Evolutionary conservation across 2,797 vertebrate genomes (phyloP), one percentile per base, ranked within the genome.

Genomic region (Centroberyx gerrardi): DNA sequence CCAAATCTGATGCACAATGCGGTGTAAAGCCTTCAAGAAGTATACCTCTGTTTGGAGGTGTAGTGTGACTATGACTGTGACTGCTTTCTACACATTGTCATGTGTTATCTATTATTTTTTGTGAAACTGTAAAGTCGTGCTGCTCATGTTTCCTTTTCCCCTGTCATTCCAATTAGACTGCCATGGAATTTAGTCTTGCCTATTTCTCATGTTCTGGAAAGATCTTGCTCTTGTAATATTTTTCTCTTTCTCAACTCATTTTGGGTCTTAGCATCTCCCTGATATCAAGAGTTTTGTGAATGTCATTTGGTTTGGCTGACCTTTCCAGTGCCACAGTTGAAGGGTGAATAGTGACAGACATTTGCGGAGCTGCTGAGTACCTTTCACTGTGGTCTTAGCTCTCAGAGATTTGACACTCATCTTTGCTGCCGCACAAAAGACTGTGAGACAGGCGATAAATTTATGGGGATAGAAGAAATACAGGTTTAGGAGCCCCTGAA

Each of bases 401-500:
- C 70, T 90, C 77, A 83, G 80, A 87, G 81, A 90, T 85, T 88
- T 90, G 87, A 90, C 91, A 86, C 81, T 90, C 87, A 72, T 92
- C 91, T 85, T 71, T 74, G 60, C 83, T 33, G 62, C 74, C 1
- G 66, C 84, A 86, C 88, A 92, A 93, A 93, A 81, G 85, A 86
- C 77, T 82, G 74, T 33, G 77, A 80, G 90, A 92, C 90, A 90
- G 78, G 83, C 83, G 77, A 90, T 91, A 92, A 61, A 92, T 92
- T 91, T 85, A 78, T 75, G 65, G 71, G 80, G 84, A 90, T 79
- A 83, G 84, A 87, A 84, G 87, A 93, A 93, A 91, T 92, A 82
- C 84, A 85, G 89, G 85, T 93, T 93, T 90, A 91, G 88, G 84
- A 88, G 85, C 64, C 83, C 80, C 82, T 90, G 87, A 92, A 93